Base-by-base conservation (phyloP, 2,797 vertebrate genomes). In the Brachyalestes nurse region DNA sequence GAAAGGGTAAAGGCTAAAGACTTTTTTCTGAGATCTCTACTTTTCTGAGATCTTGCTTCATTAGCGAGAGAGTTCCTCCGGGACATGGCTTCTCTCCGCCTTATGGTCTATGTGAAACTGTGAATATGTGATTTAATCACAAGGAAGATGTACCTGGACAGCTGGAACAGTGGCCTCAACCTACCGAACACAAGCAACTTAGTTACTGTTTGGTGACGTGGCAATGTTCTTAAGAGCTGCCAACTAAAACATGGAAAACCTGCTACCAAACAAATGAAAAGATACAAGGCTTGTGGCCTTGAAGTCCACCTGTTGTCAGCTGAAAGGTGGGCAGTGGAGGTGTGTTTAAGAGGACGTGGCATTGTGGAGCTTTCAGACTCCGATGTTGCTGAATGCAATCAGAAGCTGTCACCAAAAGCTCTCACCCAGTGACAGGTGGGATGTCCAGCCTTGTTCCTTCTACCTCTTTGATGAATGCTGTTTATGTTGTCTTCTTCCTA, bases 371-470 rank as follows among this genome's bases (percentile, higher is more conserved):
- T 34, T 34, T 42, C 8, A 34, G 72, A 38, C 62, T 76, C 53
- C 67, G 85, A 72, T 83, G 73, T 84, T 88, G 69, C 82, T 86
- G 80, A 72, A 80, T 40, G 60, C 78, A 81, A 85, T 89, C 90
- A 89, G 85, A 85, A 90, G 87, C 85, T 40, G 70, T 85, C 83
- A 80, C 88, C 75, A 77, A 51, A 60, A 62, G 61, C 76, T 61
- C 58, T 82, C 65, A 76, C 79, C 88, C 90, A 88, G 89, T 89
- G 90, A 90, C 85, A 84, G 86, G 88, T 89, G 86, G 89, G 88
- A 88, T 90, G 89, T 66, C 57, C 62, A 66, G 69, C 83, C 40
- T 82, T 80, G 53, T 78, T 85, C 76, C 73, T 79, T 70, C 71
- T 82, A 64, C 88, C 57, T 86, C 84, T 86, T 55, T 82, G 60